Conservation (phyloP, 2,113 vertebrate genomes). For the Motacilla tschutschensis region DNA sequence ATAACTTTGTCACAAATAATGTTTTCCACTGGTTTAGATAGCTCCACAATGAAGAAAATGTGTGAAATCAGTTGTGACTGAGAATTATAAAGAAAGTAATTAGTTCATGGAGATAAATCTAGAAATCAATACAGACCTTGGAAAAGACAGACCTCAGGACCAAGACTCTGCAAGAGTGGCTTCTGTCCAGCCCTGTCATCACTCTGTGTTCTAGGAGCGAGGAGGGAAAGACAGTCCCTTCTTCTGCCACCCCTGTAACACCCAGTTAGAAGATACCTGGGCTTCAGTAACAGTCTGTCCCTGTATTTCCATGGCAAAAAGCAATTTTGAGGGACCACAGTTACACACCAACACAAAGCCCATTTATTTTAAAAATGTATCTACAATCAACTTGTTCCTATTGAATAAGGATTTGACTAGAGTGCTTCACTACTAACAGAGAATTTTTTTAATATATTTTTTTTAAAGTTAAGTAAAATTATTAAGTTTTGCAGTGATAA, state of each 20-base stretch:
- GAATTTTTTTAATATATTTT: background rate
- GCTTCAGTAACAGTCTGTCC: background rate
- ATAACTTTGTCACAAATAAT: background rate
- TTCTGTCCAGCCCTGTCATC: background rate
- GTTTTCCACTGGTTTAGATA: background rate
- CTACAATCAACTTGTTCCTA: background rate
- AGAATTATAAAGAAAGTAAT: background rate
- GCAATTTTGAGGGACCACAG: background rate
- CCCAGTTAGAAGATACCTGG: background rate
- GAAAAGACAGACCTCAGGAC: background rate
- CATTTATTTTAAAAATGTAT: background rate
- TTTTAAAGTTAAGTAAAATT: background rate
- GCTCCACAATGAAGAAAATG: background rate
- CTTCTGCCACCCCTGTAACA: background rate
- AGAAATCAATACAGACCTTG: background rate
- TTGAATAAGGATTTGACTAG: background rate
- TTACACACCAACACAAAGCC: background rate
- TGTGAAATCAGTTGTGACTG: background rate
- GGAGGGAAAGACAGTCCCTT: background rate
- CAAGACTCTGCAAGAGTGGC: background rate
- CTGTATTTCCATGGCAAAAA: background rate
- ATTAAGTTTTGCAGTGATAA: background rate
- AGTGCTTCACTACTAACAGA: background rate
- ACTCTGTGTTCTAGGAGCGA: background rate
- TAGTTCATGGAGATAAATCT: background rate